These are phyloP conservation scores for Eospalax fontanierii DNA, from an alignment of 2,797 vertebrate species.

Conservation along the genomic window DNA sequence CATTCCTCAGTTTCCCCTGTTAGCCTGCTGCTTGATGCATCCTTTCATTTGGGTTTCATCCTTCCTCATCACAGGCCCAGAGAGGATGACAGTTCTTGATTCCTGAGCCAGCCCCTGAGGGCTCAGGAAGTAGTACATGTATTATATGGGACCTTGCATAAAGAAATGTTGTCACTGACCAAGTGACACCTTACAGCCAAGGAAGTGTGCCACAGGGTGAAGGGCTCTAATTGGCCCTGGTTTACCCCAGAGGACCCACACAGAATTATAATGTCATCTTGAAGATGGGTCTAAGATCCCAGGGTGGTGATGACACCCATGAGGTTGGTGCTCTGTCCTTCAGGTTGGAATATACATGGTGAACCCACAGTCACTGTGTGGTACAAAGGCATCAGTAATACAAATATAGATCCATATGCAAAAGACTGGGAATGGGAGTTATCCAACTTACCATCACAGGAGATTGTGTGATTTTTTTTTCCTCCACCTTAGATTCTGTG, in stretches of 20 bases:
- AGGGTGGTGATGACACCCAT: accelerated
- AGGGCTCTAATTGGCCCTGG: neutral
- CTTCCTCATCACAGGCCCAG: neutral
- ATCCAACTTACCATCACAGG: neutral
- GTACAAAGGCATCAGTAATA: neutral
- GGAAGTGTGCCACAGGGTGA: neutral
- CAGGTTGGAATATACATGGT: too few species aligned
- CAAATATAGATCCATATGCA: neutral
- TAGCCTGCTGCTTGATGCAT: neutral
- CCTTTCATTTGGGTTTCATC: neutral
- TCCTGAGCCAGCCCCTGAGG: neutral
- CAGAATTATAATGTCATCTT: neutral
- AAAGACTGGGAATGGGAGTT: neutral
- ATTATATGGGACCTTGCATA: too few species aligned
- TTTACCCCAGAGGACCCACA: too few species aligned
- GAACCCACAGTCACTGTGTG: neutral
- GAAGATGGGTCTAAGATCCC: neutral
- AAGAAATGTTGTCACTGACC: neutral
- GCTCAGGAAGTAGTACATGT: neutral
- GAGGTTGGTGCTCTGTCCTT: neutral
- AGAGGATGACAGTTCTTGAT: neutral
- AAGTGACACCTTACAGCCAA: neutral
- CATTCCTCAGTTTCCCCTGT: neutral
- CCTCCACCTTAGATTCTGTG: neutral
- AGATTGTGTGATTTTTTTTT: neutral